Evolutionary conservation across 2,888 invertebrate genomes (phyloP), one percentile per base, ranked within the genome.

Genomic region (Plebejus anna): DNA sequence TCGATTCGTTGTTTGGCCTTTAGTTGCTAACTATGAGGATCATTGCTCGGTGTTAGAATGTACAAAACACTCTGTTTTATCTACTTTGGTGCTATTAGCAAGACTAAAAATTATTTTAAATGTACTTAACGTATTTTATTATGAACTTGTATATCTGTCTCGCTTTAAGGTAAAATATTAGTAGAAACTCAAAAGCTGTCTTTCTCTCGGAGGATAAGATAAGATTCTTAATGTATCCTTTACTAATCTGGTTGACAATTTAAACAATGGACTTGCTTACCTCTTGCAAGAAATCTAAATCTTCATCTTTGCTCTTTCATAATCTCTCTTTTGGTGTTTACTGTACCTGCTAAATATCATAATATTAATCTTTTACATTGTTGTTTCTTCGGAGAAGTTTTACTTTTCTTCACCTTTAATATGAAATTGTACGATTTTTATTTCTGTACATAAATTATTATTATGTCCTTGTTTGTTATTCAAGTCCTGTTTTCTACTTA

Each of bases 81-180:
- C 73, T 73, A 32, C 73, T 73, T 73, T 73, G 73, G 73, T 73
- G 73, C 73, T 73, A 73, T 55, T 73, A 73, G 73, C 73, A 36
- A 73, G 73, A 28, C 42, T 72, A 22, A 72, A 72, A 72, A 55
- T 73, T 73, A 55, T 55, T 55, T 51, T 73, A 16, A 47, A 51
- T 55, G 73, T 73, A 73, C 73, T 73, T 73, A 73, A 73, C 32
- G 32, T 73, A 51, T 72, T 47, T 42, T 71, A 73, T 73, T 55
- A 16, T 55, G 51, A 73, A 55, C 32, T 73, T 22, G 38, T 42
- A 32, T 6, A 73, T 73, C 73, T 16, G 55, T 73, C 16, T 73
- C 73, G 73, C 55, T 73, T 73, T 51, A 4, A 42, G 32, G 16
- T 5, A 32, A 1, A 66, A 22, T 3, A 16, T 28, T 72, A 11